Base-by-base conservation (phyloP, 2,797 vertebrate species). In the Scolopax bukidnonensis region DNA sequence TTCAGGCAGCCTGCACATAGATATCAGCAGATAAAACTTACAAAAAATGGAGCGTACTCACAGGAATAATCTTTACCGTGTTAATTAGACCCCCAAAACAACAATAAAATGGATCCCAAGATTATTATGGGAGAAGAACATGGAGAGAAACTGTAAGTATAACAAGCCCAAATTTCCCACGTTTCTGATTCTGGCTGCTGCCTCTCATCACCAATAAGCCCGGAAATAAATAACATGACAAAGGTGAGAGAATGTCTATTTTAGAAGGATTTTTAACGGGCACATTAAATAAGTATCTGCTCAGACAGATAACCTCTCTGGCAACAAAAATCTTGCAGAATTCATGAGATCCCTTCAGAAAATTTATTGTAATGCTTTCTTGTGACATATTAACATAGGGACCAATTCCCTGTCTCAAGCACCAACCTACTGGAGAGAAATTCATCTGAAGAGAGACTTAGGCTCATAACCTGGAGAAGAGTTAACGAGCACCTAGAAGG, bases 21-120 rank as follows among this genome's bases (percentile, higher is more conserved):
- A 95, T 95, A 96, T 38, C 71, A 74, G 69, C 47, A 54, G 92
- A 95, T 97, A 92, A 95, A 94, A 84, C 18, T 82, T 79, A 2
- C 0, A 56, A 48, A 63, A 78, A 56, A 10, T 10, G 19, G 33
- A 69, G 30, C 2, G 1, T 59, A 47, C 63, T 86, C 83, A 68
- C 53, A 84, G 33, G 41, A 96, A 81, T 67, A 65, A 78, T 85
- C 60, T 87, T 76, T 73, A 77, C 57, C 27, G 17, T 41, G 60
- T 75, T 92, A 96, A 97, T 94, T 94, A 93, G 80, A 53, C 38
- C 71, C 71, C 59, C 87, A 64, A 90, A 90, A 84, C n/a, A 68
- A 82, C 43, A 74, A 69, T 3, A 5, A 95, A 87, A 45, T 1
- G 1, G 32, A 81, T 81, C 38, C 40, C 38, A 53, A 70, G 45